Evolutionary conservation across 2,113 vertebrate genomes (phyloP).

Genomic region (Pterocles orientalis): DNA sequence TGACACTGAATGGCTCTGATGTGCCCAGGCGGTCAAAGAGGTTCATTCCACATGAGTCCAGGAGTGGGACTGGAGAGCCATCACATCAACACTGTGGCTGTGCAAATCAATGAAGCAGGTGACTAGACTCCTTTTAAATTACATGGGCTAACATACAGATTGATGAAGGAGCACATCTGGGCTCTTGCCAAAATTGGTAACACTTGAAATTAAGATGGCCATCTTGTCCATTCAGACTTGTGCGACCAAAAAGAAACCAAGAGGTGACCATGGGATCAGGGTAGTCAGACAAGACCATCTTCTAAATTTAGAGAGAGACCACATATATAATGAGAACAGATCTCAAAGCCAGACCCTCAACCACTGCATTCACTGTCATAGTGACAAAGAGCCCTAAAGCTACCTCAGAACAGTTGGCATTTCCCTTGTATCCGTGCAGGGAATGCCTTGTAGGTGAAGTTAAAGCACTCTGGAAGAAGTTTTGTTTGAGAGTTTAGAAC

Average conservation of each 20-base stretch:
- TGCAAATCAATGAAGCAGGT: background rate
- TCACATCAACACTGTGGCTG: rapidly evolving
- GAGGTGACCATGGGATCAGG: background rate
- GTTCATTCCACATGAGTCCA: background rate
- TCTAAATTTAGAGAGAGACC: background rate
- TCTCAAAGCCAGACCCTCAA: background rate
- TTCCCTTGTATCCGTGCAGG: background rate
- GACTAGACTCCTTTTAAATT: background rate
- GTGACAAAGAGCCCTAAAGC: background rate
- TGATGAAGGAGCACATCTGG: background rate
- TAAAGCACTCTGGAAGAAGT: background rate
- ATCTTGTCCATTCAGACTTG: background rate
- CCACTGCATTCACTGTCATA: background rate
- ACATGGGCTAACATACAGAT: background rate
- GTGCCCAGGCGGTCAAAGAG: background rate
- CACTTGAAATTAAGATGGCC: background rate
- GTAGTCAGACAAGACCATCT: background rate
- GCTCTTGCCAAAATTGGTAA: background rate
- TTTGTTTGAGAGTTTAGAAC: background rate
- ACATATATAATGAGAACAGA: background rate
- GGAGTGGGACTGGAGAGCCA: background rate
- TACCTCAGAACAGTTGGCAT: background rate
- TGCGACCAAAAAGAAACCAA: background rate
- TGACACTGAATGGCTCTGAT: background rate
- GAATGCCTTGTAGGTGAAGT: background rate